Percentiles rank a stretch among this genome's conserved stretches.
Evolutionary conservation across 2,113 vertebrate species (phyloP).

Genomic region (Lasiurus borealis): DNA sequence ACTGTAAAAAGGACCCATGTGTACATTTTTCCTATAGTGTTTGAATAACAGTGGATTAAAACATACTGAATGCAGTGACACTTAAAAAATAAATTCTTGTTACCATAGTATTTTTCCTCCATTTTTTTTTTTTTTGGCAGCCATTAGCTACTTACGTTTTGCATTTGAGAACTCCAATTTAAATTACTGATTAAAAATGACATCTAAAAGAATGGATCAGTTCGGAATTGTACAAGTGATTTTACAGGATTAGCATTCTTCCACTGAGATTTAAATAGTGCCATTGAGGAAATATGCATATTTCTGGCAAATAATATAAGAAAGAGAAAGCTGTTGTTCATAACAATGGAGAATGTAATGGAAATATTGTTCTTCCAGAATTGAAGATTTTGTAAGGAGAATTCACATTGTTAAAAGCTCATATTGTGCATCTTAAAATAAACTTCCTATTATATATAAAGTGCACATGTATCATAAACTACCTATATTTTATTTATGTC

Average conservation of each 20-base stretch:
- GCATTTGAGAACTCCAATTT: conserved; percentile 58
- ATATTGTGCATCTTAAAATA: background rate
- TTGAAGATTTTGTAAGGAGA: background rate
- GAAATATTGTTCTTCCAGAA: background rate
- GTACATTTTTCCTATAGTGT: background rate
- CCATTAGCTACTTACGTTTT: conserved; percentile 50
- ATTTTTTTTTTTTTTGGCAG: background rate
- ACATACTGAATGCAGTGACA: background rate
- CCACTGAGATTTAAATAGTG: conserved; percentile 30
- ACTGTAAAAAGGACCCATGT: background rate
- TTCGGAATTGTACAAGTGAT: conserved; percentile 51
- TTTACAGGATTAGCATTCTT: conserved; percentile 61
- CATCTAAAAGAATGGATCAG: conserved; percentile 8
- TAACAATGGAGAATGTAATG: background rate
- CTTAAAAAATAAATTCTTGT: background rate
- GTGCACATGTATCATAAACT: background rate
- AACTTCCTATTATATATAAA: background rate
- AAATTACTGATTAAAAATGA: conserved; percentile 62
- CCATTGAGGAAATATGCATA: background rate
- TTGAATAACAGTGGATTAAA: conserved; percentile 44
- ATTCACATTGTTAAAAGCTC: background rate
- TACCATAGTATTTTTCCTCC: background rate
- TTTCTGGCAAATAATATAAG: conserved; percentile 49
- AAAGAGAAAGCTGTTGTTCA: background rate
- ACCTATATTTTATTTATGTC: background rate